These are phyloP conservation scores for Amyelois transitella DNA, from an alignment of 1,140 invertebrate genomes.

Conservation along the genomic window DNA sequence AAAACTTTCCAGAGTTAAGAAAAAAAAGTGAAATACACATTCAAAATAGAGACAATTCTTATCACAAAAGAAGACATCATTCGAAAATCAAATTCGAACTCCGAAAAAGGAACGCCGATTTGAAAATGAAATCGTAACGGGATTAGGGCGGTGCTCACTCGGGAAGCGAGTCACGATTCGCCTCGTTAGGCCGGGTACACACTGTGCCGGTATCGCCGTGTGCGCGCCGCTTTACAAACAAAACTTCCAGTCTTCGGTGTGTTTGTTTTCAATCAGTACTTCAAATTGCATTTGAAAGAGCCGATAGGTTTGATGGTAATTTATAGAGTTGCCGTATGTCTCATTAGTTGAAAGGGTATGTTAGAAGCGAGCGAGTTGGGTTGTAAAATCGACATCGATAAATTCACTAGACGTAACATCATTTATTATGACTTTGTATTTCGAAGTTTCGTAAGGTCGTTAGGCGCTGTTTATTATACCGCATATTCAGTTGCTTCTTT, in stretches of 20 bases:
- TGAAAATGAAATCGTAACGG: constrained; percentile 7
- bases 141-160: constrained; percentile 14
- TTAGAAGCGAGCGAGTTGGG: no score
- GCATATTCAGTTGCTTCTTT: no score
- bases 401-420: no score
- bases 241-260: constrained; percentile 1
- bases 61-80: background rate
- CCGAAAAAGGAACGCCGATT: background rate
- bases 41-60: background rate
- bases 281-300: background rate
- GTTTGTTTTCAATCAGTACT: constrained; percentile 5
- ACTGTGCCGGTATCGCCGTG: constrained; percentile 1
- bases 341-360: background rate
- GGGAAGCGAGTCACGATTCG: constrained; percentile 25
- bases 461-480: no score
- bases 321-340: background rate
- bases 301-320: background rate
- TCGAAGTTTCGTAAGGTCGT: no score
- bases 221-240: background rate
- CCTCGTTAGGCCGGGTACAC: constrained; percentile 23
- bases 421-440: no score
- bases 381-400: no score
- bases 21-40: background rate
- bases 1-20: no score
- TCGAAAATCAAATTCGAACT: constrained; percentile 13